Evolutionary conservation across 1,140 invertebrate species (phyloP), one percentile per base, ranked within the genome.

Genomic region (Lepidurus couesii): DNA sequence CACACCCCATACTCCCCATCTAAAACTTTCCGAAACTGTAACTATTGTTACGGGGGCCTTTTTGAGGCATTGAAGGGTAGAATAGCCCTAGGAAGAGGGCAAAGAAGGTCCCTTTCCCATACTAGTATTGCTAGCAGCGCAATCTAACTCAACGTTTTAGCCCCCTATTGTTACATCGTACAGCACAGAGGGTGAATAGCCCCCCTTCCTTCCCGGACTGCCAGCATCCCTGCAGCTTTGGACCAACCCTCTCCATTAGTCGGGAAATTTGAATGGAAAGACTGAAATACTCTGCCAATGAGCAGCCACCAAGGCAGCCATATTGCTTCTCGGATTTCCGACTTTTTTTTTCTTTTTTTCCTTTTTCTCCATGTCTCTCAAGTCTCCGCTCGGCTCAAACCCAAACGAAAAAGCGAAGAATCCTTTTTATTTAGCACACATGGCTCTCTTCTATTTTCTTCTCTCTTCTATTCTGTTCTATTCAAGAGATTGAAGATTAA

Each of bases 211-310:
- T 21, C 53, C 53, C n/a, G 8, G 6, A 4, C 21, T 13, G 53
- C 53, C 16, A 65, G 53, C 53, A n/a, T 65, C 53, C 53, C 53
- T 65, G 13, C 53, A 9, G 53, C 13, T 65, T 65, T 65, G 1
- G n/a, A 4, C 53, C 53, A 65, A 65, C 53, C 53, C 53, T 21
- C 53, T 65, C 16, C 53, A 65, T 65, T 65, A 65, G 53, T 21
- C 53, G 53, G 0, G 53, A 65, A 65, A 65, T 65, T 65, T 65
- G 53, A 65, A 65, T 65, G 53, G 53, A n/a, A 65, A 65, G 53
- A 13, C 53, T 21, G 21, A 21, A 65, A 65, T 65, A 65, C 53
- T 65, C 53, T 1, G 53, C 53, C 53, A 65, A 65, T 65, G 53
- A 65, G 53, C 53, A 65, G 53, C 21, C 53, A 65, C 53, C 53